Conservation (phyloP, 1,140 invertebrate genomes). For the Brachionus rubens region DNA sequence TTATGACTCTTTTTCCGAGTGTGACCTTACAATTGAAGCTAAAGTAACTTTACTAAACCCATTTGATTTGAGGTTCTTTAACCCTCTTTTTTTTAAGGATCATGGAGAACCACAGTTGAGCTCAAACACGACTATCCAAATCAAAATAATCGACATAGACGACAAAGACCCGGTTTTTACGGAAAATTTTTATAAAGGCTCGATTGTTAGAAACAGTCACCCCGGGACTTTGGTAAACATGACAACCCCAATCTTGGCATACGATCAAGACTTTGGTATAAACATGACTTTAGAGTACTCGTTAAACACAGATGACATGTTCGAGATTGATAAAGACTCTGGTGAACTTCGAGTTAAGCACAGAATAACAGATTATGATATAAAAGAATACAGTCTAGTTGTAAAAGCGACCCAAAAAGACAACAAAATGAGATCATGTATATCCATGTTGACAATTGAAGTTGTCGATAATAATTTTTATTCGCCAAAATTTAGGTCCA, state of each 20-base stretch:
- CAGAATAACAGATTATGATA: neutral
- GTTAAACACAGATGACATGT: constrained; percentile 5
- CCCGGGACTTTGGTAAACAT: constrained; percentile 17
- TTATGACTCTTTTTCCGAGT: constrained; percentile 1
- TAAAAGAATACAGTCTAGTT: constrained; percentile 1
- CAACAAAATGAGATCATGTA: neutral
- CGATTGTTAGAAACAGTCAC: constrained; percentile 7
- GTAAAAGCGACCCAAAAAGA: constrained; percentile 16
- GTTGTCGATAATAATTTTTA: neutral
- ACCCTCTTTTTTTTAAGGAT: neutral
- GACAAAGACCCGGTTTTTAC: constrained; percentile 40
- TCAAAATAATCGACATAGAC: constrained; percentile 26
- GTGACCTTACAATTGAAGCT: constrained; percentile 17
- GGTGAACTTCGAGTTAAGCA: neutral
- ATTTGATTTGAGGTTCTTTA: neutral
- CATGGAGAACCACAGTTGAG: constrained; percentile 8
- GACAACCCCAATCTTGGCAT: neutral
- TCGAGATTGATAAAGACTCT: constrained; percentile 20
- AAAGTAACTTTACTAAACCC: neutral
- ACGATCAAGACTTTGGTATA: constrained; percentile 36
- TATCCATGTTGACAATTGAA: neutral
- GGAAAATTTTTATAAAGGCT: constrained; percentile 21
- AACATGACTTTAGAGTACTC: neutral
- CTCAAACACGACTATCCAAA: neutral
- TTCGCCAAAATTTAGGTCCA: neutral